Evolutionary conservation across 1,140 invertebrate species (phyloP).

Genomic region (Calliopsis andreniformis): DNA sequence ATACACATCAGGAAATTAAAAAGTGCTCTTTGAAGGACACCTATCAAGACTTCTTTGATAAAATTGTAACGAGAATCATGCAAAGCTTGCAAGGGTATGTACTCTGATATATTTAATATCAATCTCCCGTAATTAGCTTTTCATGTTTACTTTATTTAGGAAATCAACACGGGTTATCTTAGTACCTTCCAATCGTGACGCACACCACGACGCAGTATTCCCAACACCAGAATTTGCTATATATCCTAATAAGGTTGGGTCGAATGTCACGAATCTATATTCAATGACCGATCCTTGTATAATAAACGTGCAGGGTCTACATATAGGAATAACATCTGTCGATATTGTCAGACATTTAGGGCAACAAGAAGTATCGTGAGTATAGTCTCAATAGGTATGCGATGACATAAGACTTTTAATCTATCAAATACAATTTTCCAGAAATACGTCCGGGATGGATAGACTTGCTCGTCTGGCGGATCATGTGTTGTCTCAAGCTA

Average conservation of each 20-base stretch:
- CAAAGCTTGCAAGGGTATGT: slow-evolving; percentile 80
- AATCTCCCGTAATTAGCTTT: not conserved
- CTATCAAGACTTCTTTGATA: slow-evolving; percentile 88
- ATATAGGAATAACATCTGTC: slow-evolving; percentile 89
- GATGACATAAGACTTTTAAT: not conserved
- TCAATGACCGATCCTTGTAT: slow-evolving; percentile 90
- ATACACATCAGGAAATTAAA: slow-evolving; percentile 84
- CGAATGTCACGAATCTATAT: slow-evolving; percentile 81
- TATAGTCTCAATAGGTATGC: not conserved
- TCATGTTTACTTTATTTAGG: slow-evolving; percentile 78
- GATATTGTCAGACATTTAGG: slow-evolving; percentile 91
- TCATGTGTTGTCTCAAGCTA: slow-evolving; percentile 89
- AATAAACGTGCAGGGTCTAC: slow-evolving; percentile 88
- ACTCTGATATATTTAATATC: slow-evolving; percentile 17
- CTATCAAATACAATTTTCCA: slow-evolving; percentile 53
- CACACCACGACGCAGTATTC: slow-evolving; percentile 89
- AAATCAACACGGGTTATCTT: slow-evolving; percentile 87
- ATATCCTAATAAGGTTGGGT: slow-evolving; percentile 64
- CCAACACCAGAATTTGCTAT: slow-evolving; percentile 88
- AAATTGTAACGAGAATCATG: slow-evolving; percentile 85
- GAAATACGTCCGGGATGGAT: slow-evolving; percentile 79
- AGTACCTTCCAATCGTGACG: slow-evolving; percentile 89
- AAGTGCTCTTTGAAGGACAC: slow-evolving; percentile 83
- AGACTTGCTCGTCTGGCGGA: slow-evolving; percentile 87
- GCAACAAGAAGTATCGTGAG: slow-evolving; percentile 90